Evolutionary conservation across 2,113 vertebrate genomes (phyloP), one percentile per base, ranked within the genome.

Genomic region (Morone chrysops): DNA sequence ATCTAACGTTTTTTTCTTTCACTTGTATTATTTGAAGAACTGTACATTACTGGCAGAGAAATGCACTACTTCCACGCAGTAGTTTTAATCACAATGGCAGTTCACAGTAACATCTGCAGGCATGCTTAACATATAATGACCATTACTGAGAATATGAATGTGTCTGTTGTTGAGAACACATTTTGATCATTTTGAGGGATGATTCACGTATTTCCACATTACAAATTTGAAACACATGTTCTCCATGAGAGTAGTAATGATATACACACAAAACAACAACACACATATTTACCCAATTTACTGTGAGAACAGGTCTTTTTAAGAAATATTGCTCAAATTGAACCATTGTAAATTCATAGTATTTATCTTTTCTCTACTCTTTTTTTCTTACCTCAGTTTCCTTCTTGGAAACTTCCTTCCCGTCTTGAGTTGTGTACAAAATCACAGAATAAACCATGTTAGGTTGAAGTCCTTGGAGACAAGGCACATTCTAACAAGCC

Each of bases 141-240:
- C n/a, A 56, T 76, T 41, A 2, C 18, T 22, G 1, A 17, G 8
- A n/a, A 43, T 16, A 40, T 11, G 2, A 31, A 71, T 18, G 45
- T 17, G 16, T 13, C 25, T 63, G 16, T 36, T 48, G 41, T 16
- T 38, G 18, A 53, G 13, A 61, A 31, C 11, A 2, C 50, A 50
- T 14, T 6, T 40, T 8, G 57, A 4, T 31, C 0, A 31, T 40
- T 40, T 76, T 22, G 8, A 67, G 18, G 2, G 16, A 17, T 75
- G 87, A 83, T 83, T 78, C 50, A 8, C 92, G 93, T 93, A 48
- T 75, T 74, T 87, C 31, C 47, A 61, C 51, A 12, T 70, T 48
- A 71, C n/a, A 69, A 40, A 17, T 68, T 65, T 25, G 54, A 38
- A 59, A 36, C 7, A 38, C 65, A 0, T 75, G 16, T 25, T 87